These are phyloP conservation scores for Uria aalge DNA, from an alignment of 2,113 vertebrate genomes.

Conservation along the genomic window DNA sequence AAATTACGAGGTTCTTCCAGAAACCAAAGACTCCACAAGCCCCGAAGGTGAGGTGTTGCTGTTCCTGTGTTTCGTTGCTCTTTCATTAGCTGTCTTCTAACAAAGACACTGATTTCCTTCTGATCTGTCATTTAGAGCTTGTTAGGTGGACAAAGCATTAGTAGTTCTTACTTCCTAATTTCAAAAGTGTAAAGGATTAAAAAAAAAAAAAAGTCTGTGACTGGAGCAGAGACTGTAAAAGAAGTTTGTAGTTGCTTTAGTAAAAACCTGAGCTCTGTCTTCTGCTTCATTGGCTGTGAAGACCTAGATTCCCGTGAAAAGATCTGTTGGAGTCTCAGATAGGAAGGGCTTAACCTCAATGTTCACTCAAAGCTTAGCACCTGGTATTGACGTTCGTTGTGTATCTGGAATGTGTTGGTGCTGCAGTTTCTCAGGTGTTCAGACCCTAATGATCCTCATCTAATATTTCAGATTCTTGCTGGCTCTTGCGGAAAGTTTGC, in stretches of 20 bases:
- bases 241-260: not conserved
- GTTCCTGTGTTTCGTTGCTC: not conserved
- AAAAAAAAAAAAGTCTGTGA: not conserved
- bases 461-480: conserved; percentile 83
- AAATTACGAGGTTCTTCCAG: conserved; percentile 94
- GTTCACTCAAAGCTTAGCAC: not conserved
- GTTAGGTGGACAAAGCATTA: not conserved
- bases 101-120: not conserved
- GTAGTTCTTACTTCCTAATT: not conserved
- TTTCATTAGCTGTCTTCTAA: not conserved
- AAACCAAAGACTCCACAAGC: conserved; percentile 90
- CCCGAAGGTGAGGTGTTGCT: conserved; percentile 83
- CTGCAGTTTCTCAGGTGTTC: not conserved
- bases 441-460: not conserved
- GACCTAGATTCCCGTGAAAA: not conserved
- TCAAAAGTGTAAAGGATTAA: not conserved
- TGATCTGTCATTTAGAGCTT: not conserved
- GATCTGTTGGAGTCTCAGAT: not conserved
- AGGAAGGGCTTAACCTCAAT: not conserved
- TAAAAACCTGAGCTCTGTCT: not conserved
- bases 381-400: not conserved
- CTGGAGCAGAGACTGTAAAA: not conserved
- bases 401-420: not conserved
- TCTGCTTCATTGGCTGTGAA: not conserved
- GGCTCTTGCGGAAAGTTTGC: conserved; percentile 96